Base-by-base conservation (phyloP, 2,797 vertebrate genomes). In the Synanceia verrucosa region DNA sequence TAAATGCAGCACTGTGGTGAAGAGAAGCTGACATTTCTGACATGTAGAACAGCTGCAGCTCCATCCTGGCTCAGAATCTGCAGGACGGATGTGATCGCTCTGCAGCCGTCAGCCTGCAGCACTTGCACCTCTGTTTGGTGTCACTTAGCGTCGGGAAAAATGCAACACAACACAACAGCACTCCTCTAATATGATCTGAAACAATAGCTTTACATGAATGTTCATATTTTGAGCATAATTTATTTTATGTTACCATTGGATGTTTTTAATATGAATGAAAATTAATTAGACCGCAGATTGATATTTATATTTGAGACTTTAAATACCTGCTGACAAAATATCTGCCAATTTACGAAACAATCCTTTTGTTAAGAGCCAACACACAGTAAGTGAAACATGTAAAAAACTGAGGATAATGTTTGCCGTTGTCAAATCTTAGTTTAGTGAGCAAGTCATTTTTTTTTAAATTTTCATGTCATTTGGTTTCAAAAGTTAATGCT, bases 31-130 rank as follows among this genome's bases (percentile, higher is more conserved):
- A 69, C 47, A 11, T 52, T 71, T 76, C 47, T n/a, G 69, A 76
- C 75, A 24, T 29, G 59, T 29, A n/a, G 47, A 81, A 33, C 75
- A 84, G 78, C 81, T 84, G 78, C 73, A 65, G 16, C 51, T 57
- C 43, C 28, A 12, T 7, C 53, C 21, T 9, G 23, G 29, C 53
- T 50, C 50, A 21, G 52, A n/a, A 63, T 76, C 58, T 65, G 65
- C n/a, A 58, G 52, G 14, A 70, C 55, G 18, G 51, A 71, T 58
- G 47, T 55, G 47, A 78, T 66, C 23, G 21, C 34, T 16, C 37
- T 37, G 36, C 28, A 62, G 11, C 48, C 53, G 26, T 47, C 9
- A 31, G 26, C 58, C 41, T 3, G 19, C 60, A 43, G 34, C 46
- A 65, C 46, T 14, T 34, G 26, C 26, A 43, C 29, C 52, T 33